Percentiles rank a stretch among this genome's conserved stretches.
These are phyloP conservation scores for Rhopalosiphum nymphaeae DNA, from an alignment of 2,888 invertebrate species.

Conservation along the genomic window DNA sequence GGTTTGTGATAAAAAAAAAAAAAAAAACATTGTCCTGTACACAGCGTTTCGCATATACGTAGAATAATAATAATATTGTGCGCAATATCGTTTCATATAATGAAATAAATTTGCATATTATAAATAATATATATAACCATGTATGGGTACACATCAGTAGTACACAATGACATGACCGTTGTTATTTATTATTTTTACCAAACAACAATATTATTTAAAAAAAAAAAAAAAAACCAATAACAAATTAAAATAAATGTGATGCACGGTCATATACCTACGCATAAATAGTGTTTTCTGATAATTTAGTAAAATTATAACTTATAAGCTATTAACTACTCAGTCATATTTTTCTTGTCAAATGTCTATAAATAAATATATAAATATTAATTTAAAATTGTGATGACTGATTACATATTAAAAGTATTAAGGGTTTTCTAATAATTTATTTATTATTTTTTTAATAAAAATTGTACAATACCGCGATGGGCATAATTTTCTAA, in stretches of 20 bases:
- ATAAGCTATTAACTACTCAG: neutral
- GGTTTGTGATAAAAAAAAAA: neutral
- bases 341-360: neutral
- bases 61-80: neutral
- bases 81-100: neutral
- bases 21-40: neutral
- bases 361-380: neutral
- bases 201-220: neutral
- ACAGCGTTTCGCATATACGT: neutral
- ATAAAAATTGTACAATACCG: neutral
- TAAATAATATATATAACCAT: neutral
- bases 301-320: neutral
- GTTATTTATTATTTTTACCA: neutral
- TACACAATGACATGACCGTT: neutral
- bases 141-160: neutral
- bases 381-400: neutral
- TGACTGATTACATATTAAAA: neutral
- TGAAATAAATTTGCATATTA: constrained; percentile 12
- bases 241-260: neutral
- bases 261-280: neutral
- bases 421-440: neutral
- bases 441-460: neutral
- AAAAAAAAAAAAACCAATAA: neutral
- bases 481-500: neutral
- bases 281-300: neutral